Evolutionary conservation across 2,797 vertebrate species (phyloP).

Genomic region (Ptychadena robeensis): DNA sequence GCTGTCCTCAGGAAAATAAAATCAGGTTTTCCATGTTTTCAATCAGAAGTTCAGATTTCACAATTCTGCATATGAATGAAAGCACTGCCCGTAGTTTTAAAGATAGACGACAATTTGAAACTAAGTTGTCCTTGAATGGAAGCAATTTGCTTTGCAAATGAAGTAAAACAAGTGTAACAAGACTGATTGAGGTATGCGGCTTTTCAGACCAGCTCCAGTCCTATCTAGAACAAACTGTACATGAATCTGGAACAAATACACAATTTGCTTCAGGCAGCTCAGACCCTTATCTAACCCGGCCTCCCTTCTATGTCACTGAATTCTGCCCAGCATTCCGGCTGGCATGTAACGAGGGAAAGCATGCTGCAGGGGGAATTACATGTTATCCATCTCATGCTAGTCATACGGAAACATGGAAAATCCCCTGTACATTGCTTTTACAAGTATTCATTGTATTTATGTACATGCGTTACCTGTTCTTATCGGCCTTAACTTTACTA

Average conservation of each 20-base stretch:
- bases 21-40: background rate
- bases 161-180: conserved; percentile 29
- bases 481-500: background rate
- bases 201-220: conserved; percentile 9
- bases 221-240: conserved; percentile 22
- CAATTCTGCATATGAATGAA: no score
- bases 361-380: background rate
- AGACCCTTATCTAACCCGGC: background rate
- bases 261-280: background rate
- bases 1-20: background rate
- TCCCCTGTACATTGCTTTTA: background rate
- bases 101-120: background rate
- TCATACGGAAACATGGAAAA: background rate
- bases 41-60: no score
- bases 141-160: conserved; percentile 13
- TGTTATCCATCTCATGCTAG: background rate
- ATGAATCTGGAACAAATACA: background rate
- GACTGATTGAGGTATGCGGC: background rate
- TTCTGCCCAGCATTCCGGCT: background rate
- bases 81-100: background rate
- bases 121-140: background rate
- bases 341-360: background rate
- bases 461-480: background rate
- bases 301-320: background rate
- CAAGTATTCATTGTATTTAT: background rate